Evolutionary conservation across 2,888 invertebrate species (phyloP).

Genomic region (Pterostichus madidus): DNA sequence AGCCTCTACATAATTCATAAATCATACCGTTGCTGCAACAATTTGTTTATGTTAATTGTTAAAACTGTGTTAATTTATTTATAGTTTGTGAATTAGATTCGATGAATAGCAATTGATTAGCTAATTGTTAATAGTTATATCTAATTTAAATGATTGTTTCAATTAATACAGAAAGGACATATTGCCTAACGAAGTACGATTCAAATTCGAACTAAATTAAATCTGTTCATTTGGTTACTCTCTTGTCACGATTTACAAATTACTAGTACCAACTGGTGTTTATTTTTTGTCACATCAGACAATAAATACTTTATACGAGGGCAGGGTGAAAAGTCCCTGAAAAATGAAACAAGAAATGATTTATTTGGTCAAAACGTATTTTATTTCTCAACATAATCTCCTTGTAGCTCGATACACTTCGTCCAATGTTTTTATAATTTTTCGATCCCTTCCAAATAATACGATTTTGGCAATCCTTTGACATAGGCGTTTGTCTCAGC

Average conservation of each 20-base stretch:
- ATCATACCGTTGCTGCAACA: not conserved
- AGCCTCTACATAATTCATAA: not conserved
- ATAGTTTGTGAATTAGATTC: not conserved
- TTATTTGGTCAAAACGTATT: no score
- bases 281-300: no score
- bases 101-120: conserved; percentile 21
- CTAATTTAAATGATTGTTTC: conserved; percentile 29
- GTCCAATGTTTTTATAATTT: no score
- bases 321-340: no score
- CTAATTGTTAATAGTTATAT: conserved; percentile 43
- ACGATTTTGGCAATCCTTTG: no score
- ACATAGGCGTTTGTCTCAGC: no score
- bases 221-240: conserved; percentile 5
- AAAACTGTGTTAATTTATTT: conserved; percentile 12
- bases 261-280: not conserved
- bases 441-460: no score
- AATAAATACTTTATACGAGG: no score
- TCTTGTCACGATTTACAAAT: not conserved
- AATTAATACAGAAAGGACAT: conserved; percentile 20
- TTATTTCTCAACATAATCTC: no score
- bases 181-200: conserved; percentile 25
- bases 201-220: conserved; percentile 11
- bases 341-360: no score
- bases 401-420: no score
- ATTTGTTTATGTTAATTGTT: not conserved